Conservation (phyloP, 2,797 vertebrate species). For the Lithobates pipiens region DNA sequence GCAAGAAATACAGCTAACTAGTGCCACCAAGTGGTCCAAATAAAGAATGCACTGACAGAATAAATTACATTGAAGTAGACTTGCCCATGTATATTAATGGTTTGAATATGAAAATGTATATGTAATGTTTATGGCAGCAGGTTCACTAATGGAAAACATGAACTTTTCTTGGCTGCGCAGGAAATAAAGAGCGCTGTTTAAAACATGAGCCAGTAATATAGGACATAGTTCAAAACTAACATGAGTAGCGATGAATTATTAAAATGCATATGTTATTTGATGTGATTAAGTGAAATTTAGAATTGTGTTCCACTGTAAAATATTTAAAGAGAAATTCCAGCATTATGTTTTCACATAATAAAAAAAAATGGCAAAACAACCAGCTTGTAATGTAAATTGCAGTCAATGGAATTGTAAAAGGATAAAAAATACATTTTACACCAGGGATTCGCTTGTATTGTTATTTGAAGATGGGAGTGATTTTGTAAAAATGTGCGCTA, state of each 20-base stretch:
- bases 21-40: background rate
- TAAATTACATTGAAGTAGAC: background rate
- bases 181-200: constrained; percentile 9
- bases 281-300: background rate
- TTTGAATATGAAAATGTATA: background rate
- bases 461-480: too few relatives aligned
- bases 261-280: background rate
- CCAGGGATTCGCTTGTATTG: too few relatives aligned
- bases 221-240: background rate
- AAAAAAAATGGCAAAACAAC: too few relatives aligned
- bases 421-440: too few relatives aligned
- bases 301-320: background rate
- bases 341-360: too few relatives aligned
- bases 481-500: too few relatives aligned
- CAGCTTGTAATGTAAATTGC: too few relatives aligned
- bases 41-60: background rate
- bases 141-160: constrained; percentile 25
- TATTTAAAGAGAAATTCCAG: too few relatives aligned
- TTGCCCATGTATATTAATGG: too few relatives aligned
- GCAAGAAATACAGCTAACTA: background rate
- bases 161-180: background rate
- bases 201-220: background rate
- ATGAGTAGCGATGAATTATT: background rate
- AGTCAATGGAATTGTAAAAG: too few relatives aligned
- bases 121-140: constrained; percentile 9